Evolutionary conservation across 2,113 vertebrate genomes (phyloP).

Genomic region (Protobothrops flavoviridis): DNA sequence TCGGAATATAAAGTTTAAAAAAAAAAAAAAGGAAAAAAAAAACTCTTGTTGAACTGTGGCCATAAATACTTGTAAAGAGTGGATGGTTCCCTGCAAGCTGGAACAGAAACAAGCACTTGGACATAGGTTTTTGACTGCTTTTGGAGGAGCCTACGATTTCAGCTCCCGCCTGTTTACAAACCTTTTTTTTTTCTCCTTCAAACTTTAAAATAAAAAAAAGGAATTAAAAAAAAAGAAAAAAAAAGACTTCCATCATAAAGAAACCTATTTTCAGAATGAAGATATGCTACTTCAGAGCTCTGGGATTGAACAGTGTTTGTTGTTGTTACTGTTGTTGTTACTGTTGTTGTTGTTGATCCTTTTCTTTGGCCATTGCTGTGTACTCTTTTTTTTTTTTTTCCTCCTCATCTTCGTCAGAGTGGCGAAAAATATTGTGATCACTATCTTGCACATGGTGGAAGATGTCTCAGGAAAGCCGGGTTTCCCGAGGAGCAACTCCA

Average conservation of each 20-base stretch:
- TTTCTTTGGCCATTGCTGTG: slow-evolving; percentile 73
- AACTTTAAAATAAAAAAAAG: slow-evolving; percentile 79
- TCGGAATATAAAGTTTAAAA: slow-evolving; percentile 70
- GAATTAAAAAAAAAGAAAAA: slow-evolving; percentile 61
- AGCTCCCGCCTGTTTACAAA: slow-evolving; percentile 84
- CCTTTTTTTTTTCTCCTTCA: slow-evolving; percentile 77
- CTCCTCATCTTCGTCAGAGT: slow-evolving; percentile 64
- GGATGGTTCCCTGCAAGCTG: slow-evolving; percentile 70
- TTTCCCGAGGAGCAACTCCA: slow-evolving; percentile 92
- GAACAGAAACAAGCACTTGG: slow-evolving; percentile 79
- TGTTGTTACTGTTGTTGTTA: slow-evolving; percentile 65
- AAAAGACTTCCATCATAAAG: slow-evolving; percentile 84
- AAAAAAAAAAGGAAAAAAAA: slow-evolving; percentile 49
- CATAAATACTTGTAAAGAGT: slow-evolving; percentile 78
- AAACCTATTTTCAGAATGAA: slow-evolving; percentile 90
- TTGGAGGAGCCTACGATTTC: slow-evolving; percentile 81
- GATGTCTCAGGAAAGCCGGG: slow-evolving; percentile 97
- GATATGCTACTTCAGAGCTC: slow-evolving; percentile 94
- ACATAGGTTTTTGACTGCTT: slow-evolving; percentile 86
- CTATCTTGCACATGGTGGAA: slow-evolving; percentile 95
- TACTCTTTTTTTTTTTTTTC: slow-evolving; percentile 63
- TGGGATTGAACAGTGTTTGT: slow-evolving; percentile 94
- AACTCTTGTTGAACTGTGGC: slow-evolving; percentile 86
- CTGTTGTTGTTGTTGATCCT: slow-evolving; percentile 63
- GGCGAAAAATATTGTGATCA: slow-evolving; percentile 77